phyloP scores from a whole-genome alignment of 2,888 invertebrate species.

The Dendrolimus houi region DNA sequence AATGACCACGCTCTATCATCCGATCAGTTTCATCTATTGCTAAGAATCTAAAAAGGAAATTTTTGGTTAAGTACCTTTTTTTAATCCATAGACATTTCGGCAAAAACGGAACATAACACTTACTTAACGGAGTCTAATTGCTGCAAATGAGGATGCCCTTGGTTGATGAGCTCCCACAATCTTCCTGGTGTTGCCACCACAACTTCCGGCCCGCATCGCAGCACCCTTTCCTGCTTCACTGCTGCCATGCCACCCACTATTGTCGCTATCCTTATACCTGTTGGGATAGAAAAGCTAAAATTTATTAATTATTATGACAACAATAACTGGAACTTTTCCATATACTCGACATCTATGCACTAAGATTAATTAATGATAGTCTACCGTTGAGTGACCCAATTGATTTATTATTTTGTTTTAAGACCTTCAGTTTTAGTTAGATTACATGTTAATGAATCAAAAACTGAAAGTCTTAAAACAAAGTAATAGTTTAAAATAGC shows the following conservation, averaged over 20 bases:
- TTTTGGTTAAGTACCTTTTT: not conserved
- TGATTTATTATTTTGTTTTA: no score
- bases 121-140: constrained; percentile 83
- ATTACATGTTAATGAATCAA: no score
- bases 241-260: constrained; percentile 96
- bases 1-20: constrained; percentile 98
- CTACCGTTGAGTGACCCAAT: no score
- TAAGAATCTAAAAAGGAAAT: constrained; percentile 79
- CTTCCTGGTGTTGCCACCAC: constrained; percentile 98
- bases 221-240: constrained; percentile 94
- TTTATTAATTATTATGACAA: no score
- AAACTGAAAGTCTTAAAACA: no score
- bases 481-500: no score
- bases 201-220: constrained; percentile 90
- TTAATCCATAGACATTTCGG: not conserved
- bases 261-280: constrained; percentile 82
- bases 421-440: no score
- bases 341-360: no score
- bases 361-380: no score
- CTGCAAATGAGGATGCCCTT: constrained; percentile 85
- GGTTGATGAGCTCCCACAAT: constrained; percentile 93
- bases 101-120: constrained; percentile 12
- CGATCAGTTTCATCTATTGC: constrained; percentile 99
- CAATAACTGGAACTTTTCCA: no score
- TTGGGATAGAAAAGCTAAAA: no score